Conservation (phyloP, 2,888 invertebrate species). For the Camptogramma bilineatum region DNA sequence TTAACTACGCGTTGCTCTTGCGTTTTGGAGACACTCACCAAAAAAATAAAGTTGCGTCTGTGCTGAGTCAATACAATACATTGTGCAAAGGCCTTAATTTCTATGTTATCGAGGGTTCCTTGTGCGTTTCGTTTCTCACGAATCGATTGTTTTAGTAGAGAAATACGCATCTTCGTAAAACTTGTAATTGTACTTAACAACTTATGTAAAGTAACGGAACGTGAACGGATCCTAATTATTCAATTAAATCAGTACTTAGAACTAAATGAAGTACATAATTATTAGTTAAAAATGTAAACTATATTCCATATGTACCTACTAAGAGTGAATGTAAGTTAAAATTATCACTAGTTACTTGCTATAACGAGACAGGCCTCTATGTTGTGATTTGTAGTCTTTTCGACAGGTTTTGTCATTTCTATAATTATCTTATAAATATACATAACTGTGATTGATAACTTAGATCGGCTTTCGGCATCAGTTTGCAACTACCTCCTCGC, state of each 20-base stretch:
- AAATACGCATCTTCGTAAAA: background rate
- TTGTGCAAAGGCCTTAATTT: constrained; percentile 18
- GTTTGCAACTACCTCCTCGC: constrained; percentile 65
- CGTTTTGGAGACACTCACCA: too few species aligned
- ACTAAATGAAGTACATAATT: constrained; percentile 79
- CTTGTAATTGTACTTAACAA: constrained; percentile 30
- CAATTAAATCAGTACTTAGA: constrained; percentile 65
- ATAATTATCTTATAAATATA: constrained; percentile 63
- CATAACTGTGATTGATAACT: constrained; percentile 72
- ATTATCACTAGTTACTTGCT: constrained; percentile 72
- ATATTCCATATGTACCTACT: constrained; percentile 72
- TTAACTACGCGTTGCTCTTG: too few species aligned
- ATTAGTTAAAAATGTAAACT: constrained; percentile 73
- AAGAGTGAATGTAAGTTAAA: constrained; percentile 75
- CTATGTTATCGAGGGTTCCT: constrained; percentile 23
- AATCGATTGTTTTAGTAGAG: constrained; percentile 2
- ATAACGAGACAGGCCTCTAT: constrained; percentile 69
- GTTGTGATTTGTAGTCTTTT: constrained; percentile 81
- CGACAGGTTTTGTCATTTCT: constrained; percentile 70
- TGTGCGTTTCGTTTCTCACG: constrained; percentile 47
- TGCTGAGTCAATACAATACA: background rate
- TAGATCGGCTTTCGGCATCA: constrained; percentile 67
- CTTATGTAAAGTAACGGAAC: constrained; percentile 49
- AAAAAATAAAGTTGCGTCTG: background rate
- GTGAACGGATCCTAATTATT: constrained; percentile 32